Base-by-base conservation (phyloP, 2,888 invertebrate species). In the Chloroclystis v-ata region DNA sequence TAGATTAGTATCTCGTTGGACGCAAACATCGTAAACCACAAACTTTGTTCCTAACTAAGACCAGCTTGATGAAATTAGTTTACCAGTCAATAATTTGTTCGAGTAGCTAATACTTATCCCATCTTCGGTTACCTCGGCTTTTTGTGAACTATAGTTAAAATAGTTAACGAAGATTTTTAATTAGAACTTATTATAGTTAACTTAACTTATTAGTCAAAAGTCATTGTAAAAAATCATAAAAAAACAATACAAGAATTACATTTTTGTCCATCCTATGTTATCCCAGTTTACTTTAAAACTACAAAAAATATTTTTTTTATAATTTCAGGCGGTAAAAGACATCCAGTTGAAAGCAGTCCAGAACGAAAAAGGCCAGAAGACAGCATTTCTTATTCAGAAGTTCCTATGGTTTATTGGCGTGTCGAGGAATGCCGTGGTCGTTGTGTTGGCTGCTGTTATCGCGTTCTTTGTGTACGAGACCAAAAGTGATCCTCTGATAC, bases 361-460 rank as follows among this genome's bases (percentile, higher is more conserved):
- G 47, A 72, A 75, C 39, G 78, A 80, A 58, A 79, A 81, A 55
- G 60, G 69, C 12, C 65, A 67, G 11, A 72, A 71, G 20, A 70
- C 65, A 10, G 65, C 73, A 11, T 60, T 69, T 12, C 57, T 77
- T 10, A 41, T 89, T 1, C 88, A 85, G 59, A 89, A 82, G 53
- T 53, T 78, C 10, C 60, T 92, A 7, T 93, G 93, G 92, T 89
- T 92, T 47, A 55, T 89, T 0, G 92, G 92, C 1, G 92, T 93
- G 0, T 89, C 90, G 0, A 88, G 94, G 53, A 94, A 94, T 67
- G 94, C 93, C 0, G 82, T 93, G 1, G 90, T 93, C 0, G 93
- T 94, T 0, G 77, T 93, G 0, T 47, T 90, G 0, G 91, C 91
- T 30, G 88, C 92, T 0, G 67, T 89, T 0, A 57, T 90, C 2